Conservation (phyloP, 1,140 invertebrate species). For the Notospermus geniculatus region DNA sequence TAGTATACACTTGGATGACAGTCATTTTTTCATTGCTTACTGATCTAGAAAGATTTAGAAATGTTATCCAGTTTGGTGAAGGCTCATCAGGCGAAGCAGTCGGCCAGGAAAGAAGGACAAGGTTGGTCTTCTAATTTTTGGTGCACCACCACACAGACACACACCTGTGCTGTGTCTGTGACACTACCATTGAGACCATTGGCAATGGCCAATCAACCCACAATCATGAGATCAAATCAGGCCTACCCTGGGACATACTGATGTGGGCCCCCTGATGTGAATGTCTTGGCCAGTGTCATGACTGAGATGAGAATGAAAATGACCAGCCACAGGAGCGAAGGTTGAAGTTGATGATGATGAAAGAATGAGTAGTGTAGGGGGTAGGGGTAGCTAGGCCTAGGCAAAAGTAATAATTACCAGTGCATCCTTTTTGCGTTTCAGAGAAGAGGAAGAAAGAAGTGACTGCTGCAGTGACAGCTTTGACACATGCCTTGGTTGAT, state of each 20-base stretch:
- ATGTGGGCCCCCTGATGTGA: not conserved
- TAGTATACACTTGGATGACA: no score
- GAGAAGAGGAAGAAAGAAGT: slow-evolving; percentile 91
- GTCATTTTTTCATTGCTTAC: no score
- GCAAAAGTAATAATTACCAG: slow-evolving; percentile 9
- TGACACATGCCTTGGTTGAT: slow-evolving; percentile 92
- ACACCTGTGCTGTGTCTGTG: not conserved
- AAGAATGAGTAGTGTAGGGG: no score
- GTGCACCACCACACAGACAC: not conserved
- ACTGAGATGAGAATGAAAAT: no score
- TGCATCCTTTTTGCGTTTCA: slow-evolving; percentile 57
- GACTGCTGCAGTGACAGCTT: slow-evolving; percentile 81
- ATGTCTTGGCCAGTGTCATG: not conserved
- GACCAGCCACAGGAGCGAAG: no score
- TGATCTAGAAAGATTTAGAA: no score
- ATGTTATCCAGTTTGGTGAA: slow-evolving; percentile 86
- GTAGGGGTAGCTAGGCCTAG: no score
- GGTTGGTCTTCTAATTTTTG: slow-evolving; percentile 59
- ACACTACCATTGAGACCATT: not conserved
- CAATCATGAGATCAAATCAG: not conserved
- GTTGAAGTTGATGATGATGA: no score
- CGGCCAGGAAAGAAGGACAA: slow-evolving; percentile 75
- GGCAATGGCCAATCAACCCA: not conserved
- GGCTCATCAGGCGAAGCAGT: slow-evolving; percentile 79
- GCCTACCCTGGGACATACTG: not conserved